Conservation (phyloP, 2,113 vertebrate genomes). For the Pomatorhinus ruficollis region DNA sequence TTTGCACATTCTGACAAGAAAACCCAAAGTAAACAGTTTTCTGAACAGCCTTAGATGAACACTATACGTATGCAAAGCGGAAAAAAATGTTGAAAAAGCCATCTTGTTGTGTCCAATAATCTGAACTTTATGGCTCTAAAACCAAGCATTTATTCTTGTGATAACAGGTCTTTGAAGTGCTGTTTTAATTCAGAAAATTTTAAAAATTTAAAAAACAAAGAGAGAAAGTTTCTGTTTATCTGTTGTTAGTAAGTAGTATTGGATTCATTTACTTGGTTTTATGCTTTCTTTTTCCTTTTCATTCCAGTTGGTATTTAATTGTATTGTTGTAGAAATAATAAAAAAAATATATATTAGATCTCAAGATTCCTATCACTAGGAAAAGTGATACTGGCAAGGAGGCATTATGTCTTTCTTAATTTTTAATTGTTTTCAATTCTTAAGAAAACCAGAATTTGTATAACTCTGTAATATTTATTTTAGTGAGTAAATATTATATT, state of each 20-base stretch:
- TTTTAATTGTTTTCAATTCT: not conserved
- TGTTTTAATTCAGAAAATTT: not conserved
- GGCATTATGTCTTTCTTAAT: not conserved
- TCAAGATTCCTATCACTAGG: not conserved
- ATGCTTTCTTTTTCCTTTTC: not conserved
- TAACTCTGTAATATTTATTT: not conserved
- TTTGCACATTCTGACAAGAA: not conserved
- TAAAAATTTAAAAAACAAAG: rapidly evolving
- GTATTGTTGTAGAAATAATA: not conserved
- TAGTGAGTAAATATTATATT: not conserved
- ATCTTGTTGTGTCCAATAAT: not conserved
- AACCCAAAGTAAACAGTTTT: not conserved
- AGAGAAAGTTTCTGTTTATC: not conserved
- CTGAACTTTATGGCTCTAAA: not conserved
- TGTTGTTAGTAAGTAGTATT: not conserved
- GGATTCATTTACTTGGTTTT: not conserved
- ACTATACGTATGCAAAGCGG: not conserved
- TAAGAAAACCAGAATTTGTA: not conserved
- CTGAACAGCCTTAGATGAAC: not conserved
- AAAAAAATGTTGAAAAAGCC: not conserved
- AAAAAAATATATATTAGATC: not conserved
- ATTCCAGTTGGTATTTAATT: constrained; percentile 2
- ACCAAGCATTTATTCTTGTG: not conserved
- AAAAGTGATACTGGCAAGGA: not conserved
- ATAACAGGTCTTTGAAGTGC: not conserved